Evolutionary conservation across 2,888 invertebrate species (phyloP), one percentile per base, ranked within the genome.

Genomic region (Celastrina argiolus): DNA sequence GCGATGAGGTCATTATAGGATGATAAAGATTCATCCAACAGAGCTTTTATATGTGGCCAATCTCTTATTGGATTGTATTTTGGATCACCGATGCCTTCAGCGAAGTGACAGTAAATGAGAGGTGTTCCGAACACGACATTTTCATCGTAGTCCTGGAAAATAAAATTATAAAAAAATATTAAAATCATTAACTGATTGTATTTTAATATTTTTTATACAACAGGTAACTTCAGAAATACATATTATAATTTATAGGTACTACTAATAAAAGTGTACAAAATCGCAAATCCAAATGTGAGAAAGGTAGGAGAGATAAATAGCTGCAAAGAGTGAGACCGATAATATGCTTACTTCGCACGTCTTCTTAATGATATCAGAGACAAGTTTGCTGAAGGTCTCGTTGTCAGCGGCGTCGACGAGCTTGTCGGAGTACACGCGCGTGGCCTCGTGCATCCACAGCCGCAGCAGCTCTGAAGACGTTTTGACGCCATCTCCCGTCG

Each of bases 401-500:
- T 94, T 94, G 81, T 98, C 98, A 10, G 82, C 83, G n/a, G 93
- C 87, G 72, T 98, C 98, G 0, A 97, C 94, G 56, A 99, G 85
- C 83, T 98, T 98, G 84, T 99, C 98, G 0, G 95, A 94, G 81
- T 98, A 99, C 0, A 98, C 98, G 66, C 98, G 93, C 59, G 94
- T 94, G 0, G 97, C 95, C 84, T 98, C 98, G 78, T 98, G 98
- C 84, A 96, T 93, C 95, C 97, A 98, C 63, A 98, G 88, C 18
- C 97, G 92, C 4, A 97, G 92, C 39, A 98, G 86, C 68, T 95
- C 95, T 45, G 94, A 93, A 0, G 93, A 92, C 66, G 89, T 92
- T 68, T 95, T 94, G 63, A 96, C 92, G 4, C 94, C 94, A 69
- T 96, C 97, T 6, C 94, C 94, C 65, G 93, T 95, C 18, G 97